Evolutionary conservation across 2,888 invertebrate species (phyloP).

Genomic region (Acronicta aceris): DNA sequence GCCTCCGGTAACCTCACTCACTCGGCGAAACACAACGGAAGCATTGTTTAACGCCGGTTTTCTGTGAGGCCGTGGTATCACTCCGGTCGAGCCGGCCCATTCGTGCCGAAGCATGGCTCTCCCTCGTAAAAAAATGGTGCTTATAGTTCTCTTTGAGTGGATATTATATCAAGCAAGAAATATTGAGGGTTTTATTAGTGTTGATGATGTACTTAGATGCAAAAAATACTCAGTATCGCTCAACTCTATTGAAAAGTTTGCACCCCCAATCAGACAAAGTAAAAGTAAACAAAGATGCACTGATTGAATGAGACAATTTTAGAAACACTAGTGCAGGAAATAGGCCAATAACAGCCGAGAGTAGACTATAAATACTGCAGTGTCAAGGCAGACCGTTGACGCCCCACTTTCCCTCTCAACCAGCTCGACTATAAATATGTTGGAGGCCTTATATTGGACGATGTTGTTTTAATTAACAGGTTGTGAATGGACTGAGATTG

Average conservation of each 20-base stretch:
- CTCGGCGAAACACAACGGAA: no score
- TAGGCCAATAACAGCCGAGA: constrained; percentile 73
- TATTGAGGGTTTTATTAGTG: no score
- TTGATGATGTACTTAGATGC: no score
- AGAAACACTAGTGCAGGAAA: constrained; percentile 60
- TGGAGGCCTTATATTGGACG: constrained; percentile 47
- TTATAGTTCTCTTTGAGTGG: no score
- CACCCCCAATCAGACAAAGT: constrained; percentile 23
- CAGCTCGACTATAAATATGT: constrained; percentile 65
- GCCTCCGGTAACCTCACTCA: no score
- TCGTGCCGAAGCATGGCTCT: no score
- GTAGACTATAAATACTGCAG: constrained; percentile 81
- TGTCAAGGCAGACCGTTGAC: constrained; percentile 84
- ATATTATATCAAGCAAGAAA: no score
- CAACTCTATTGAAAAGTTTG: not conserved
- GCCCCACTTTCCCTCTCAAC: constrained; percentile 48
- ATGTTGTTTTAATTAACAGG: constrained; percentile 32
- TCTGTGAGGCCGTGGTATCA: no score
- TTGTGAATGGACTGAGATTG: constrained; percentile 22
- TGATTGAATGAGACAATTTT: constrained; percentile 58
- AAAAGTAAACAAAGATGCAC: constrained; percentile 30
- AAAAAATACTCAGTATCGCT: no score
- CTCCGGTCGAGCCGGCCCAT: no score
- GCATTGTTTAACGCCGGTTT: no score
- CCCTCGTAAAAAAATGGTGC: no score